A percentile compares a stretch with the other conserved stretches of the same genome.
phyloP scores from a whole-genome alignment of 2,888 invertebrate species.

The Iphiclides podalirius region DNA sequence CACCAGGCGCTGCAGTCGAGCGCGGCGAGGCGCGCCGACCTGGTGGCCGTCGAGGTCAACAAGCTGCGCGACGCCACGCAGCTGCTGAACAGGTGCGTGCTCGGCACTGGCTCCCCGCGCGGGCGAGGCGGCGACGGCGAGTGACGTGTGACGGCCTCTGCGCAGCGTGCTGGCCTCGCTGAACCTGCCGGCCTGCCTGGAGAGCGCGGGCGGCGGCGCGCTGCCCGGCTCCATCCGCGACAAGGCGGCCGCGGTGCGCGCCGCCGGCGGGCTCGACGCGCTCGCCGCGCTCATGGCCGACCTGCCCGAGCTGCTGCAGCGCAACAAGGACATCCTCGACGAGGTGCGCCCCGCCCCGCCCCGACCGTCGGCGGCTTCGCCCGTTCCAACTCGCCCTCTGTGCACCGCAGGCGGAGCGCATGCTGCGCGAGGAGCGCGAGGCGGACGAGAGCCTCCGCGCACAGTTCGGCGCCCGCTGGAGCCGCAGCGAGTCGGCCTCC shows the following conservation, averaged over 20 bases:
- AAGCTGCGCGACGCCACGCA: constrained; percentile 95
- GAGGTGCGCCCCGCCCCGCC: constrained; percentile 83
- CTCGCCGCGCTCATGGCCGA: constrained; percentile 89
- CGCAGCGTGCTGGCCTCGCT: constrained; percentile 90
- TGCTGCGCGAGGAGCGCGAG: constrained; percentile 94
- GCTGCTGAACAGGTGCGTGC: constrained; percentile 88
- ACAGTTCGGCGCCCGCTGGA: constrained; percentile 97
- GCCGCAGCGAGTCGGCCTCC: constrained; percentile 90
- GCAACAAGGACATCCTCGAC: constrained; percentile 94
- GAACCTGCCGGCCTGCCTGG: constrained; percentile 98
- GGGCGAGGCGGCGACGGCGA: neutral
- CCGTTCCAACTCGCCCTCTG: constrained; percentile 43
- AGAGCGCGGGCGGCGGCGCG: constrained; percentile 85
- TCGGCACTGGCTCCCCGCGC: neutral
- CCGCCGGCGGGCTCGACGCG: constrained; percentile 87
- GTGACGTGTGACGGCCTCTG: neutral
- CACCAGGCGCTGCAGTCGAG: constrained; percentile 94
- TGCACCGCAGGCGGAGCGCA: constrained; percentile 82
- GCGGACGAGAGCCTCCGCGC: constrained; percentile 92
- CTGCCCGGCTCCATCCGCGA: constrained; percentile 94
- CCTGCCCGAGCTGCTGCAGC: constrained; percentile 92
- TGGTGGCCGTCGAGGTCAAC: constrained; percentile 91
- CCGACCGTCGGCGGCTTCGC: neutral
- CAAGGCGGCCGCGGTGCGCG: constrained; percentile 89
- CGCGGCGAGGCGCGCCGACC: constrained; percentile 91